Conservation (phyloP, 2,113 vertebrate species). For the Pelmatolapia mariae region DNA sequence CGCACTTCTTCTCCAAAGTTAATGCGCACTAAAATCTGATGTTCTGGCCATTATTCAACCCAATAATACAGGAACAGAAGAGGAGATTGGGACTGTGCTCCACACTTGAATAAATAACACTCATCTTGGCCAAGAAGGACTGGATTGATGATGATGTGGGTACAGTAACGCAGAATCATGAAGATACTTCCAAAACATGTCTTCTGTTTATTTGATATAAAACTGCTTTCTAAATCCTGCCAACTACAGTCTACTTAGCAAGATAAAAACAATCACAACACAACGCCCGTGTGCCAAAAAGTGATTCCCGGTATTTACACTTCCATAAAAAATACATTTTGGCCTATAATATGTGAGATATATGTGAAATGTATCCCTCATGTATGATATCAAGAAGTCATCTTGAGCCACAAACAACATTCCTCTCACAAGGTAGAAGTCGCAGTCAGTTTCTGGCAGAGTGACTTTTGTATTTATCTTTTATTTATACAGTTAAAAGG, state of each 20-base stretch:
- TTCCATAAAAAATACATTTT: accelerated
- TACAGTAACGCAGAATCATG: not conserved
- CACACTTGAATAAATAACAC: not conserved
- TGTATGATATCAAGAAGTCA: not conserved
- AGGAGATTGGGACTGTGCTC: not conserved
- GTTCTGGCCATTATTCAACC: not conserved
- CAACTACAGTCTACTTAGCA: accelerated
- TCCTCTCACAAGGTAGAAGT: accelerated
- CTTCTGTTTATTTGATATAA: not conserved
- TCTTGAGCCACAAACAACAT: not conserved
- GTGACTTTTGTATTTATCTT: accelerated
- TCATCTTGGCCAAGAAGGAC: not conserved
- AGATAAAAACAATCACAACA: not conserved
- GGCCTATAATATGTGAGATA: not conserved
- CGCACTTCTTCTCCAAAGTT: accelerated
- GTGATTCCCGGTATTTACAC: not conserved
- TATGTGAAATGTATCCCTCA: not conserved
- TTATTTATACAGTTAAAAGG: not conserved
- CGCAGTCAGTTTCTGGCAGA: not conserved
- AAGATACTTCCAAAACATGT: not conserved
- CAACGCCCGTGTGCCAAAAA: not conserved
- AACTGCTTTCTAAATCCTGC: not conserved
- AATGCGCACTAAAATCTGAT: accelerated
- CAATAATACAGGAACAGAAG: accelerated
- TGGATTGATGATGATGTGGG: not conserved